Evolutionary conservation across 2,113 vertebrate genomes (phyloP).

Genomic region (Parus major): DNA sequence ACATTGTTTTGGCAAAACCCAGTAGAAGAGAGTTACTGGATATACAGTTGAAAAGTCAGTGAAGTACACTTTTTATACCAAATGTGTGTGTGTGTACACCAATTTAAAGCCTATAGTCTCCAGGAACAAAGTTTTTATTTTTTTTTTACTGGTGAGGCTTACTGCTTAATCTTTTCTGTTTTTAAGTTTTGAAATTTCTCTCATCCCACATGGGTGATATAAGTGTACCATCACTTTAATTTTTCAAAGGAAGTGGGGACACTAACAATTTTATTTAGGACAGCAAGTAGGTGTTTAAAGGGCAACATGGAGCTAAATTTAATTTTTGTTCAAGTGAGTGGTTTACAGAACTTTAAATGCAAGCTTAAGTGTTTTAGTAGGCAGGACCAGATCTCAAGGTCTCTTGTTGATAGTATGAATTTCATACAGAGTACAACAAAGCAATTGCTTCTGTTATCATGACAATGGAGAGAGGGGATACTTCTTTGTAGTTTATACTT

Average conservation of each 20-base stretch:
- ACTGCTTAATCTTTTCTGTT: neutral
- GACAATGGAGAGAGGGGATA: neutral
- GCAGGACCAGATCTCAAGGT: neutral
- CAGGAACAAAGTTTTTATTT: neutral
- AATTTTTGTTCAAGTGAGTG: neutral
- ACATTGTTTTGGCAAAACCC: neutral
- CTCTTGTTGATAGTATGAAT: neutral
- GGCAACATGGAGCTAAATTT: neutral
- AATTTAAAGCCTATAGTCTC: neutral
- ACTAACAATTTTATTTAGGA: neutral
- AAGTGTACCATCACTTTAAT: neutral
- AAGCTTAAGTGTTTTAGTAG: neutral
- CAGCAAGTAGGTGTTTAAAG: neutral
- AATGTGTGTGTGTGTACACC: rapidly evolving
- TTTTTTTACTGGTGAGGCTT: neutral
- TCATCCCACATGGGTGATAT: neutral
- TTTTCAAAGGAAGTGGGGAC: neutral
- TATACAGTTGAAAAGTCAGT: neutral
- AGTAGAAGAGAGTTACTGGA: neutral
- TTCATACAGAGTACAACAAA: neutral
- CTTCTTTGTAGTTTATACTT: neutral
- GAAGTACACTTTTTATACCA: neutral
- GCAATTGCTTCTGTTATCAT: neutral
- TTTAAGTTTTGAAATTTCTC: neutral
- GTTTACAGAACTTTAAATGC: neutral